Evolutionary conservation across 1,140 invertebrate genomes (phyloP), one percentile per base, ranked within the genome.

Genomic region (Eciton burchellii): DNA sequence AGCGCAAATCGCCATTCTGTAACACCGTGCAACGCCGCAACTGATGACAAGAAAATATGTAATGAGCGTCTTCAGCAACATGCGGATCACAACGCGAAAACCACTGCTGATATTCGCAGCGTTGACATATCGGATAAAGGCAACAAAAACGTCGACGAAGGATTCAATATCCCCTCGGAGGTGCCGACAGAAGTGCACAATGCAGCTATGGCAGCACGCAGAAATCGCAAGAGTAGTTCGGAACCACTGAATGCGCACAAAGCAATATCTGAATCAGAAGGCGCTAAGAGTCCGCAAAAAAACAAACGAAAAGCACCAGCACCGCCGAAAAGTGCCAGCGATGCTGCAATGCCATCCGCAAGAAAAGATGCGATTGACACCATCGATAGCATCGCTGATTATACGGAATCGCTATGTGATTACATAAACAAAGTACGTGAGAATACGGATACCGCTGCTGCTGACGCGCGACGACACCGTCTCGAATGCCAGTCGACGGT

Each of bases 241-340:
- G 93, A 94, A 6, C 45, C 92, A 8, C 41, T 91, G 4, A 91
- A 68, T 6, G 54, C 41, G 6, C 84, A 89, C 5, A 90, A 87
- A 21, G 21, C 29, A 0, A 45, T 29, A 1, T 9, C 52, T 0
- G 89, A 92, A 0, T 12, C 74, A 2, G 91, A 93, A 1, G 83
- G 86, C 21, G 52, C 49, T 0, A 91, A 90, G 82, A 91, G 92
- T 88, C 92, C 93, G 3, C 96, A 96, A 76, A 96, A 95, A 87
- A 95, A 95, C 24, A 97, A 97, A 89, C 95, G 96, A 0, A 97
- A 97, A 93, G 96, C 96, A 12, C 96, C 96, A 1, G 95, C 95
- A 0, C 96, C 96, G 1, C 96, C 96, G 11, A 94, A 93, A 43
- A 84, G 83, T 9, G 91, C 35, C 26, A 41, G 2, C 11, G 92